Evolutionary conservation across 2,113 vertebrate genomes (phyloP).

Genomic region (Connochaetes taurinus): DNA sequence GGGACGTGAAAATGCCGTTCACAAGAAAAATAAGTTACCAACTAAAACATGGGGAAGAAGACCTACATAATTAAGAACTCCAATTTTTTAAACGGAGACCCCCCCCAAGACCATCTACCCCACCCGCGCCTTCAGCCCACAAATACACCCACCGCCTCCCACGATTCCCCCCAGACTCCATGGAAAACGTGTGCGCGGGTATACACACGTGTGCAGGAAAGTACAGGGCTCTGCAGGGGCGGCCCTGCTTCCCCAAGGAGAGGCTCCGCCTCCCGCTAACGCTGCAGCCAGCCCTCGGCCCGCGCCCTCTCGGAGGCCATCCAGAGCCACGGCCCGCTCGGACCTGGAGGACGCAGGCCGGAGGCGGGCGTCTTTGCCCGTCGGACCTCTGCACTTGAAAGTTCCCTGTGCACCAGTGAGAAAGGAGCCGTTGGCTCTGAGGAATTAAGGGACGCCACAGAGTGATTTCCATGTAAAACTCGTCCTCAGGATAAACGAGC

Average conservation of each 20-base stretch:
- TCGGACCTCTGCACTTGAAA: not conserved
- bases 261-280: not conserved
- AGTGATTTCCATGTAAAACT: not conserved
- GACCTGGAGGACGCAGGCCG: not conserved
- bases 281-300: not conserved
- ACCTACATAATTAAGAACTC: not conserved
- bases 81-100: not conserved
- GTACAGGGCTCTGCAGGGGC: not conserved
- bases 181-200: not conserved
- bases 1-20: not conserved
- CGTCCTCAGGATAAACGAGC: not conserved
- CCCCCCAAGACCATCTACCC: not conserved
- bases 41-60: not conserved
- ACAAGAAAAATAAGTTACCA: not conserved
- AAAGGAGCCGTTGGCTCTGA: not conserved
- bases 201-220: not conserved
- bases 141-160: not conserved
- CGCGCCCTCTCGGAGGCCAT: not conserved
- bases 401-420: constrained; percentile 14
- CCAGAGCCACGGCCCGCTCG: not conserved
- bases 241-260: not conserved
- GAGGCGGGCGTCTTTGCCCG: rapidly evolving
- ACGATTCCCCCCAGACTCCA: not conserved
- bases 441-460: not conserved
- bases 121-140: not conserved